Evolutionary conservation across 2,888 invertebrate genomes (phyloP).

Genomic region (Xestoiulus laeticollis): DNA sequence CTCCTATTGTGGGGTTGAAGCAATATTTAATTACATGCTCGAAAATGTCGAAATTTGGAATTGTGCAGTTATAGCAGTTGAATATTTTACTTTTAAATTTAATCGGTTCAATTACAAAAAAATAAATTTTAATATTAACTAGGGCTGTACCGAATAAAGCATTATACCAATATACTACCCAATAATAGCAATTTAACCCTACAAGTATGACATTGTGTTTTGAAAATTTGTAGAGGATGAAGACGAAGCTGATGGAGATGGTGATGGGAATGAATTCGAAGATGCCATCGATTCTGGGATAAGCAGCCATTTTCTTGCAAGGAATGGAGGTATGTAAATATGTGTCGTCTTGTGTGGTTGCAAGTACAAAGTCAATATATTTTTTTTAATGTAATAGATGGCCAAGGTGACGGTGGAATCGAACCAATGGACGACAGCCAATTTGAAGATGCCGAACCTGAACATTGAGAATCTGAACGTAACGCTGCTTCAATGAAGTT

Average conservation of each 20-base stretch:
- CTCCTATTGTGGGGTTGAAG: too few species aligned
- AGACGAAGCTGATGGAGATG: conserved; percentile 40
- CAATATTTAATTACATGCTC: too few species aligned
- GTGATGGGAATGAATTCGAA: conserved; percentile 42
- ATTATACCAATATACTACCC: too few species aligned
- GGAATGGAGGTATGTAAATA: neutral
- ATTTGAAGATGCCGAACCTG: conserved; percentile 69
- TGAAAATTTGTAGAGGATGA: conserved; percentile 45
- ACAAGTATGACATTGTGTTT: neutral
- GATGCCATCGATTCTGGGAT: conserved; percentile 49
- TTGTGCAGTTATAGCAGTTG: too few species aligned
- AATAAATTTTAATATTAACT: too few species aligned
- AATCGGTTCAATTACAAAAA: too few species aligned
- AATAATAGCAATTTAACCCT: neutral
- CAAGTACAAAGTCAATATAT: neutral
- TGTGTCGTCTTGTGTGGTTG: neutral
- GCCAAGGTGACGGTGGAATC: conserved; percentile 63
- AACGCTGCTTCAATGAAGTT: neutral
- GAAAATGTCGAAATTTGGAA: too few species aligned
- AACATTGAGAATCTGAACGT: neutral
- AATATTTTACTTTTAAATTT: too few species aligned
- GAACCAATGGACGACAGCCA: conserved; percentile 68
- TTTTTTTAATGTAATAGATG: neutral
- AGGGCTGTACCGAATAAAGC: too few species aligned
- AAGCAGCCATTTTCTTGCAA: neutral